Evolutionary conservation across 2,888 invertebrate species (phyloP), one percentile per base, ranked within the genome.

Genomic region (Camptogramma bilineatum): DNA sequence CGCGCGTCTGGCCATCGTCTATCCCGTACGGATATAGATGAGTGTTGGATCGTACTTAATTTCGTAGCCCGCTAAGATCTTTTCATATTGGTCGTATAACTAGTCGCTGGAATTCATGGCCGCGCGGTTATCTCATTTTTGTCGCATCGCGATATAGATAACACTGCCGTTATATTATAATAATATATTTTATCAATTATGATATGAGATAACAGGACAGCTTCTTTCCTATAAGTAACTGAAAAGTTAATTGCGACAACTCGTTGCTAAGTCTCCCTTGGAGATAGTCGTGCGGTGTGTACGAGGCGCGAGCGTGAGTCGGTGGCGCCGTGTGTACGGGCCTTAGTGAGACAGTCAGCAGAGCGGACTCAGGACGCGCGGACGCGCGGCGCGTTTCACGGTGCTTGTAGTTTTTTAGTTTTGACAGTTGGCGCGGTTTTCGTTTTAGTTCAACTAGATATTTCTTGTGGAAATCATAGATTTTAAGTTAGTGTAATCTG

Each of bases 381-480:
- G 88, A 81, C 81, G 91, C 88, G 90, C 87, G 84, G 86, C 82
- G 87, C 86, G 87, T 87, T 61, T 62, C 61, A 67, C 83, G 92
- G 91, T 93, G 92, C 92, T 93, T 90, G 91, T 93, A 91, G 91
- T 90, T 90, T 91, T 91, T 92, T 91, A 90, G 90, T 91, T 83
- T 52, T 93, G 91, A 92, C 92, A 92, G 89, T 93, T 92, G 92
- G 91, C 92, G 92, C 91, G 91, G 86, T 92, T 91, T 91, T 90
- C 85, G 86, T 90, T 52, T 91, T 81, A 73, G 84, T 88, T 86
- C 76, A 84, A 82, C 62, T 84, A 82, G 80, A 80, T 84, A 85
- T 82, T 84, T 87, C 73, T 85, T 83, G 88, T 90, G 88, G 81
- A 91, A 91, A 88, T 85, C 91, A 91, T 93, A 91, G 91, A 91